Base-by-base conservation (phyloP, 23 tunicate genomes). In the Trididemnum clinides region DNA sequence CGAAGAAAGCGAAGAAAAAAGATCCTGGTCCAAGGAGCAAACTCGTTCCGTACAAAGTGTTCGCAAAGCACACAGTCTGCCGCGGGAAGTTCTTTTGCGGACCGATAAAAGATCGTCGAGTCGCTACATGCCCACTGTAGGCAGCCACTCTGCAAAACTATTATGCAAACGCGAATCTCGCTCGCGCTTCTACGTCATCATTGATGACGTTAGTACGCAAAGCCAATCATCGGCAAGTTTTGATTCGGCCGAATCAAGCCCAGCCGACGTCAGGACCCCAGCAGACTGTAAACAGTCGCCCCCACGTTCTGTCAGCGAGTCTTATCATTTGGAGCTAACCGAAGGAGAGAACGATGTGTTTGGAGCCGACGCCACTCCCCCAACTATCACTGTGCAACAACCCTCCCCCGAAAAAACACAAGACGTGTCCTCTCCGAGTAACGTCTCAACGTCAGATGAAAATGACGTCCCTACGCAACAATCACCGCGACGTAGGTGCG, bases 291-390 rank as follows among this genome's bases (percentile, higher is more conserved):
- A 10, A n/a, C 27, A 59, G 25, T 28, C 66, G 23, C 66, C 66
- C 20, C n/a, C n/a, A n/a, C n/a, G n/a, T n/a, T 10, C 20, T 3
- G 5, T 5, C 22, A 25, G 27, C 3, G 54, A 44, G 10, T 44
- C 54, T 44, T 19, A 59, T n/a, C 5, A 25, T 10, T 59, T 59
- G 25, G 66, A 30, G 4, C 75, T 69, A 20, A 5, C 10, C 6
- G 30, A 29, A 37, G 75, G 57, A 36, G 80, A 36, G 38, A 73
- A 73, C 22, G 80, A 73, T 5, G 80, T 73, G 37, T 36, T 73
- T 22, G 57, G 28, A 27, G 80, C 37, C 54, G 29, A 1, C 3
- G 25, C 25, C 12, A 6, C 30, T 5, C 7, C 39, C 22, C 80
- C 80, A 1, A 30, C 19, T 36, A 73, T 73, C 28, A 73, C 54